phyloP scores from a whole-genome alignment of 2,888 invertebrate genomes.

The Boloria selene region DNA sequence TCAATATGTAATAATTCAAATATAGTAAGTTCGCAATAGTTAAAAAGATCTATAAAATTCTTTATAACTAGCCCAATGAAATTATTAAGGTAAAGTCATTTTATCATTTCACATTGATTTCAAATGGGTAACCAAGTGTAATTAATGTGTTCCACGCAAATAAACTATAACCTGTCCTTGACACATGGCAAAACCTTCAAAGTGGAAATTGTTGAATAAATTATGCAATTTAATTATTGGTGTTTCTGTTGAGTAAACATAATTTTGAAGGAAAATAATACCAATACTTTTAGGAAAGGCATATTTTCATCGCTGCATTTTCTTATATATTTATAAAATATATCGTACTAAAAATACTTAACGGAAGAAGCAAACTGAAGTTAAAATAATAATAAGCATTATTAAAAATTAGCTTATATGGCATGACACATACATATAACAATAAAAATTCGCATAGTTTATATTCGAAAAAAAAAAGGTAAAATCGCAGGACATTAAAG shows the following conservation, averaged over 20 bases:
- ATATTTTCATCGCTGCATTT: too few species aligned
- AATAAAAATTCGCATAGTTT: background rate
- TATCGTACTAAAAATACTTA: background rate
- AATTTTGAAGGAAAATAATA: background rate
- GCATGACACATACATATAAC: background rate
- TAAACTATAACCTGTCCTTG: background rate
- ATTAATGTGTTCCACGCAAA: conserved; percentile 2
- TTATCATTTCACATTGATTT: conserved; percentile 1
- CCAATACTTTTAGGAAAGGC: too few species aligned
- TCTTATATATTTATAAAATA: too few species aligned
- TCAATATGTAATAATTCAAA: too few species aligned
- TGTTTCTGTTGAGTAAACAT: background rate
- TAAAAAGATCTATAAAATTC: too few species aligned
- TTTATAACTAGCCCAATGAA: too few species aligned
- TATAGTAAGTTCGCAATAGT: too few species aligned
- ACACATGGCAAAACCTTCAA: conserved; percentile 4
- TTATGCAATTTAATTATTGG: conserved; percentile 10
- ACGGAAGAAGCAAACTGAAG: background rate
- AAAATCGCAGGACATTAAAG: background rate
- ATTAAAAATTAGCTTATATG: background rate
- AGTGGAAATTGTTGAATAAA: background rate
- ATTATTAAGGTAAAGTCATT: too few species aligned
- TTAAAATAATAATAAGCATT: background rate
- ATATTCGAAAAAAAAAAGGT: background rate
- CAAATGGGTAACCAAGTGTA: background rate